phyloP scores from a whole-genome alignment of 2,888 invertebrate genomes.

The Alviniconcha strummeri region DNA sequence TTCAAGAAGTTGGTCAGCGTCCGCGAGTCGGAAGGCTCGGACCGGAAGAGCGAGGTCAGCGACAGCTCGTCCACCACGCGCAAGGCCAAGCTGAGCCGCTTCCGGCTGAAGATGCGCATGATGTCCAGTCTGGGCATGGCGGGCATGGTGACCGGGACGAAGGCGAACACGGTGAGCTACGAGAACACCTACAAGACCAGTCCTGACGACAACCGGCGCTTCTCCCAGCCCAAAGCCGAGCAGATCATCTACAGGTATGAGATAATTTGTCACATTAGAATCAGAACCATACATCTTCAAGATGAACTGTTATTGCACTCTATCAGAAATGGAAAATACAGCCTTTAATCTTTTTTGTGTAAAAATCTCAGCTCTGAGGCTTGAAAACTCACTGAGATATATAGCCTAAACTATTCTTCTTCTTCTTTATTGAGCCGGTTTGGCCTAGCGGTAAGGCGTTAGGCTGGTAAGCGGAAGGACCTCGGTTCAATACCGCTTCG shows the following conservation, averaged over 20 bases:
- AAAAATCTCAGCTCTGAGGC: too few species aligned
- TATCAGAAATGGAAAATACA: too few species aligned
- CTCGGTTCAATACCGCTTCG: too few species aligned
- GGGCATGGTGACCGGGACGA: conserved; percentile 13
- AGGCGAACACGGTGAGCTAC: conserved; percentile 35
- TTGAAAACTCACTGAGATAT: too few species aligned
- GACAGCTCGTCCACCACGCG: conserved; percentile 16
- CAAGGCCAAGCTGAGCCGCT: conserved; percentile 29
- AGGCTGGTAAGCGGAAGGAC: too few species aligned
- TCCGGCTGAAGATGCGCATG: conserved; percentile 38
- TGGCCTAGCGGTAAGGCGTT: too few species aligned
- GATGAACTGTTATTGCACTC: too few species aligned
- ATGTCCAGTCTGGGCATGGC: conserved; percentile 36
- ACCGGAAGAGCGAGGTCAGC: conserved; percentile 40
- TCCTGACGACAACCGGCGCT: conserved; percentile 47
- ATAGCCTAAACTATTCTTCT: too few species aligned
- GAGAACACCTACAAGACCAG: conserved; percentile 59
- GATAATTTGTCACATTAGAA: not conserved
- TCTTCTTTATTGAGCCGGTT: too few species aligned
- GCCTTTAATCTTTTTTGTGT: too few species aligned
- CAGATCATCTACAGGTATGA: conserved; percentile 41
- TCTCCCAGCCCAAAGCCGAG: conserved; percentile 51
- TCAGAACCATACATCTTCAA: too few species aligned
- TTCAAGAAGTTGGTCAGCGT: conserved; percentile 17
- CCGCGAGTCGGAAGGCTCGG: conserved; percentile 29